Conservation (phyloP, 2,888 invertebrate genomes). For the Parnassius smintheus region DNA sequence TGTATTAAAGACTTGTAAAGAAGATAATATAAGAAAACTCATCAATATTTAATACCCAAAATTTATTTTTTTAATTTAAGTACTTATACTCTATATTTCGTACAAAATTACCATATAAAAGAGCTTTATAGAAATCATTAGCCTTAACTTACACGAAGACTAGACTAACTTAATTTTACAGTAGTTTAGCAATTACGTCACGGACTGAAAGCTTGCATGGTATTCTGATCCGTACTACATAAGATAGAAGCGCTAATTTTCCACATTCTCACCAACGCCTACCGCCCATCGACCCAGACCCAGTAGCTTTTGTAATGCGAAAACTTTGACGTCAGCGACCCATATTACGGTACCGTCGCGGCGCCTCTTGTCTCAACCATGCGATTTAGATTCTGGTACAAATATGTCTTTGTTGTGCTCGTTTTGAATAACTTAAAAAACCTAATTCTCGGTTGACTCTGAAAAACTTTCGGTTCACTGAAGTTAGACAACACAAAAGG, state of each 20-base stretch:
- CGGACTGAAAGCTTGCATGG: constrained; percentile 39
- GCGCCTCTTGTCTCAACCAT: constrained; percentile 30
- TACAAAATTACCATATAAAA: constrained; percentile 22
- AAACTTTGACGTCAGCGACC: constrained; percentile 72
- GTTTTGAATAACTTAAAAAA: constrained; percentile 25
- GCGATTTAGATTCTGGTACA: constrained; percentile 30
- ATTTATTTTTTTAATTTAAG: constrained; percentile 2
- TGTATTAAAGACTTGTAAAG: no score
- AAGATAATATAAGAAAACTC: no score
- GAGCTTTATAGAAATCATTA: constrained; percentile 22
- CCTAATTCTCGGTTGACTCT: constrained; percentile 2
- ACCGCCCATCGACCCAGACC: constrained; percentile 61
- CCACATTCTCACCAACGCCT: constrained; percentile 31
- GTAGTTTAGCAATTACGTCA: constrained; percentile 48
- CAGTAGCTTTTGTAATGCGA: constrained; percentile 65
- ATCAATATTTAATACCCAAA: no score
- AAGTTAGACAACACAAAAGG: not conserved
- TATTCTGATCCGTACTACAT: constrained; percentile 43
- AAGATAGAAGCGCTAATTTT: constrained; percentile 40
- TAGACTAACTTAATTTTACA: constrained; percentile 52
- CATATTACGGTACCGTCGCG: constrained; percentile 42
- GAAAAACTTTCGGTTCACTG: constrained; percentile 8
- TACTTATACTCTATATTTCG: not conserved
- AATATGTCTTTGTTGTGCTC: constrained; percentile 33
- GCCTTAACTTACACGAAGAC: constrained; percentile 31